Percentiles rank a stretch among this genome's conserved stretches.
Conservation (phyloP, 2,113 vertebrate genomes). For the Tringa solitaria region DNA sequence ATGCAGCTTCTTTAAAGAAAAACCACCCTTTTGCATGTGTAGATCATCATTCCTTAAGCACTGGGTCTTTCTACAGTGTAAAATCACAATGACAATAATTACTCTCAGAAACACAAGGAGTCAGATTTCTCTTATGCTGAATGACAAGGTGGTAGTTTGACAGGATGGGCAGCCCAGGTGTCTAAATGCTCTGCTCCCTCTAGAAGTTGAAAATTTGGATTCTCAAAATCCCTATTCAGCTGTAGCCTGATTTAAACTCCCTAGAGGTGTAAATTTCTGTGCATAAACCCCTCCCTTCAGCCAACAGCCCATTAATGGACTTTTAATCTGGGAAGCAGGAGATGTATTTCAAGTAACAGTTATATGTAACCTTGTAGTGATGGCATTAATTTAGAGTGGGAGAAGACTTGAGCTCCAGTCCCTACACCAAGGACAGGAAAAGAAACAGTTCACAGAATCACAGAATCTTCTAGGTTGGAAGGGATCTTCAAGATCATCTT, state of each 20-base stretch:
- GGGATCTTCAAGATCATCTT: too few species aligned
- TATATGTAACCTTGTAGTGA: not conserved
- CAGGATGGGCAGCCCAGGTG: not conserved
- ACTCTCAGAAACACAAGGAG: not conserved
- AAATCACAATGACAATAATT: not conserved
- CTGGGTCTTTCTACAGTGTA: not conserved
- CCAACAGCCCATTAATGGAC: not conserved
- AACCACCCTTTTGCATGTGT: not conserved
- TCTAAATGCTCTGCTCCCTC: not conserved
- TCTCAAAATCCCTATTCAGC: not conserved
- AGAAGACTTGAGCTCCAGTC: not conserved
- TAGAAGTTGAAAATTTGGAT: not conserved
- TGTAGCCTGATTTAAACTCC: not conserved
- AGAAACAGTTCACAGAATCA: too few species aligned
- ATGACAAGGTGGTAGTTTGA: not conserved
- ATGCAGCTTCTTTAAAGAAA: not conserved
- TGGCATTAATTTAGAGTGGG: not conserved
- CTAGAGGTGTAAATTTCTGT: not conserved
- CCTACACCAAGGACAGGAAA: not conserved
- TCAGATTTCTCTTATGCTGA: not conserved
- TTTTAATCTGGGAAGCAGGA: not conserved
- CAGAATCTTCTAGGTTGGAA: too few species aligned
- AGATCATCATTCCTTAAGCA: not conserved
- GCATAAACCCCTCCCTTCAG: not conserved
- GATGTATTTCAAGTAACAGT: not conserved